These are phyloP conservation scores for Mythimna albipuncta DNA, from an alignment of 2,888 invertebrate genomes.

Conservation along the genomic window DNA sequence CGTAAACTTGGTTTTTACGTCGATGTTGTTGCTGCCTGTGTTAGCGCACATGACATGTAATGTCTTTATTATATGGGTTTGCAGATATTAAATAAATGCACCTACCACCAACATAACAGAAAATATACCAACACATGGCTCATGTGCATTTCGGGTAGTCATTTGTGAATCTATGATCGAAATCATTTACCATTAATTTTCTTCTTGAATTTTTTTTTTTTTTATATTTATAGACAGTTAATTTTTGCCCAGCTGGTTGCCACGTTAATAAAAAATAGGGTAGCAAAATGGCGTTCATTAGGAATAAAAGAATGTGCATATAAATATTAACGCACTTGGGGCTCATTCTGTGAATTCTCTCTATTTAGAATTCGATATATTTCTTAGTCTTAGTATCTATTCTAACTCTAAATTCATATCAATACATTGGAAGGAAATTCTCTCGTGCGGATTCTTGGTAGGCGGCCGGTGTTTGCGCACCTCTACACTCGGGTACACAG, in stretches of 20 bases:
- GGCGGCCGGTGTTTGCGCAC: constrained; percentile 44
- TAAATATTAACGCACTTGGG: not conserved
- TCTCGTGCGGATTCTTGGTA: not conserved
- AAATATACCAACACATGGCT: not conserved
- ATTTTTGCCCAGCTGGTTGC: not conserved
- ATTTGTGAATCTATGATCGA: not conserved
- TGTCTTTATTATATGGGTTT: not conserved
- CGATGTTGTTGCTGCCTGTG: not conserved
- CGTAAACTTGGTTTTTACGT: constrained; percentile 23
- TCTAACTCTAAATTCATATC: constrained; percentile 10
- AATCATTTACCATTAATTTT: not conserved
- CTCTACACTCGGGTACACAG: constrained; percentile 49
- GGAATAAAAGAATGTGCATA: not conserved
- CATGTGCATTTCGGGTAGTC: not conserved
- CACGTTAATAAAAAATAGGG: not conserved
- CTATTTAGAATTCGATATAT: not conserved
- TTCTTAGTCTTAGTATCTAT: not conserved
- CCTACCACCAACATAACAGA: not conserved
- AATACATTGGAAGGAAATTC: constrained; percentile 26
- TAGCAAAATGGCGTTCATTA: not conserved
- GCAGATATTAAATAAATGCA: not conserved
- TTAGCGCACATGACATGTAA: not conserved
- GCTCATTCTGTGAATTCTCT: not conserved
- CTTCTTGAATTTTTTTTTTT: too few species aligned
- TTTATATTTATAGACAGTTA: not conserved